Conservation (phyloP, 2,113 vertebrate species). For the Calidris pugnax region DNA sequence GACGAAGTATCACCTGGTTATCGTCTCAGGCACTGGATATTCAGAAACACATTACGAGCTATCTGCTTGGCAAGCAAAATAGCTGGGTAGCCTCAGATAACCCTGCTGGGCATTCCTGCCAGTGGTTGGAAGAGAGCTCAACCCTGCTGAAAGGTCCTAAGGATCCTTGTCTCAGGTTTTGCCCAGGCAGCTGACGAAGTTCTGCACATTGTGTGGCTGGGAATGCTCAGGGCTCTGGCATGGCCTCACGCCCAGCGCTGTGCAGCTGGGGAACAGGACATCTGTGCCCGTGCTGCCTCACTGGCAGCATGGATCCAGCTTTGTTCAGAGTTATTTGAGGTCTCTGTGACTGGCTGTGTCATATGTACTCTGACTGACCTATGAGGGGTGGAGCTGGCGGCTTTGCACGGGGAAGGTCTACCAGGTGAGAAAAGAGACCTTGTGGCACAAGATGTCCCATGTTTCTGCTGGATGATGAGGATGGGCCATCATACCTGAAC, state of each 20-base stretch:
- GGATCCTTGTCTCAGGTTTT: neutral
- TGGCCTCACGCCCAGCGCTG: accelerated
- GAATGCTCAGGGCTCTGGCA: accelerated
- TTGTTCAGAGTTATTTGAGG: neutral
- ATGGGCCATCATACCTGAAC: neutral
- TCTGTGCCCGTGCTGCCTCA: neutral
- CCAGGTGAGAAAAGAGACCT: neutral
- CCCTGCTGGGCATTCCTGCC: neutral
- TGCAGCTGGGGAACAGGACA: accelerated
- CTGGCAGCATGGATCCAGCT: neutral
- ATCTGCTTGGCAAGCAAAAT: neutral
- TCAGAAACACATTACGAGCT: neutral
- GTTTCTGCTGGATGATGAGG: neutral
- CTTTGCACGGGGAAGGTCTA: neutral
- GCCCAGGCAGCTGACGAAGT: accelerated
- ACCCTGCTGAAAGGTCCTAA: neutral
- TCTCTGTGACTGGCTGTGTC: neutral
- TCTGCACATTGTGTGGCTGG: neutral
- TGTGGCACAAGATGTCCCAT: neutral
- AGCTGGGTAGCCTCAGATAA: neutral
- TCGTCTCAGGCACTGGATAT: neutral
- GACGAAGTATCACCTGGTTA: neutral
- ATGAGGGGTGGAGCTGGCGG: neutral
- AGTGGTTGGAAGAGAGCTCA: neutral
- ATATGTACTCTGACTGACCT: neutral